Base-by-base conservation (phyloP, 2,888 invertebrate species). In the Zygogramma bicolorata region DNA sequence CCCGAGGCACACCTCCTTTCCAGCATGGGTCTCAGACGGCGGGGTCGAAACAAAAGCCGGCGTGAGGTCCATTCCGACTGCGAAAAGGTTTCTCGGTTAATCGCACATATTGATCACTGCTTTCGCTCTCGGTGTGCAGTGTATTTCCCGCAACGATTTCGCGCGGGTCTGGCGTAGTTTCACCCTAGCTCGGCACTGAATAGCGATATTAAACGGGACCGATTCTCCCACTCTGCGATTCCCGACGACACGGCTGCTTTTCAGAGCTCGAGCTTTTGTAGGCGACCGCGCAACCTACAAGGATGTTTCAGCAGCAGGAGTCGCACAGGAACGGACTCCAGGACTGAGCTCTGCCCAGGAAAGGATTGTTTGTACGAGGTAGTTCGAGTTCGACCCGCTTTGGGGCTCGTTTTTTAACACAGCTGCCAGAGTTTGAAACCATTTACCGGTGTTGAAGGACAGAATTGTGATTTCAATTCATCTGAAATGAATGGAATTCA, bases 251-350 rank as follows among this genome's bases (percentile, higher is more conserved):
- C 68, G 68, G 60, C 65, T 60, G 72, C 68, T 69, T 68, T 76
- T 74, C 74, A 63, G 66, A 68, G 78, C 79, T 77, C 77, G 75
- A 76, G 79, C 77, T 70, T 77, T 78, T 77, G 78, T 77, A 77
- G 79, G 77, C 79, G 73, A 74, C 78, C 77, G 77, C 79, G 75
- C 75, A 75, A 70, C 71, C 71, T 72, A 71, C 72, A 72, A 77
- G 77, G 77, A 77, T 73, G 62, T 68, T 73, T 70, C 72, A 68
- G 71, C 69, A 66, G 71, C 75, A 74, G 74, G 77, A 77, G 46
- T 63, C 58, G 57, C 49, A 18, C 72, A 75, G 75, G 69, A 65
- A 66, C 67, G 75, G 70, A 66, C 70, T 70, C 38, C 59, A 53
- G 25, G 53, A 25, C 13, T 7, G n/a, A 53, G 53, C 53, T 53